Evolutionary conservation across 1,140 invertebrate species (phyloP).

Genomic region (Bursaphelenchus mucronatus): DNA sequence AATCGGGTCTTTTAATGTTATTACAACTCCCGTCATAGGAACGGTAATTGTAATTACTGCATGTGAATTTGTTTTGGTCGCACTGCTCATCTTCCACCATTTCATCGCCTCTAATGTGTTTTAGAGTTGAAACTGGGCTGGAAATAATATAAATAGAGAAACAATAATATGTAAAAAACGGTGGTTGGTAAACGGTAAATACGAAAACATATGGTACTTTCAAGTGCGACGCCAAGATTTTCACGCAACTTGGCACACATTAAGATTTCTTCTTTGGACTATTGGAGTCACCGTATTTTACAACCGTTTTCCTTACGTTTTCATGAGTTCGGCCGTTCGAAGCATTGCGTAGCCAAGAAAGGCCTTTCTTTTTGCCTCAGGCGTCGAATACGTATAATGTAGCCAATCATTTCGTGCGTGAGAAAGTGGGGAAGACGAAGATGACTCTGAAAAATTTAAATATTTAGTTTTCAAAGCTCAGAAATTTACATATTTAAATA

Average conservation of each 20-base stretch:
- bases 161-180: neutral
- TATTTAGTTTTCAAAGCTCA: neutral
- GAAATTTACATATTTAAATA: neutral
- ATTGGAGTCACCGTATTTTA: neutral
- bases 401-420: conserved; percentile 19
- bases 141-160: neutral
- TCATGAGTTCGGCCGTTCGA: neutral
- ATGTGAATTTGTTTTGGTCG: neutral
- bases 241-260: no score
- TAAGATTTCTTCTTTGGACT: no score
- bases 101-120: neutral
- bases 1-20: conserved; percentile 31
- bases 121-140: neutral
- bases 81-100: neutral
- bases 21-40: conserved; percentile 40
- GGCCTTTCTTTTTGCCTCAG: conserved; percentile 5
- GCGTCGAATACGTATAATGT: conserved; percentile 3
- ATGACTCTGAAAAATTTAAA: neutral
- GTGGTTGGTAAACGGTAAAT: neutral
- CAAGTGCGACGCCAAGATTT: neutral
- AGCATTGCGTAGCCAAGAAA: conserved; percentile 3
- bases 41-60: conserved; percentile 25
- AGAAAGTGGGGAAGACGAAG: neutral
- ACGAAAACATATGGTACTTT: neutral
- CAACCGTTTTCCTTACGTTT: neutral